phyloP scores from a whole-genome alignment of 2,888 invertebrate species.

The Drosophila imparisetae region DNA sequence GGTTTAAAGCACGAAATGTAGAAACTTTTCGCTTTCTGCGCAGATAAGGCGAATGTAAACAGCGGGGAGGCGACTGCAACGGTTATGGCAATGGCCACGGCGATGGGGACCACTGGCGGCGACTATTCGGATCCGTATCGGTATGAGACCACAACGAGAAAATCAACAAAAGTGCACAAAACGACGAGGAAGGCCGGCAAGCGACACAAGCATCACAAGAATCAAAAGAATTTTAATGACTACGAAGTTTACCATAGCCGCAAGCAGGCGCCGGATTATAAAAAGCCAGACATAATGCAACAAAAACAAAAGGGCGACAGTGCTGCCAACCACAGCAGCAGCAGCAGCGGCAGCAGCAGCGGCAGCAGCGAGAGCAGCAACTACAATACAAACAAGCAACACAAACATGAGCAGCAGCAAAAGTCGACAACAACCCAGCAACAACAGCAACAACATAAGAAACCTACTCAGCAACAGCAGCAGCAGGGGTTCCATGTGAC shows the following conservation, averaged over 20 bases:
- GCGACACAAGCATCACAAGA: slow-evolving; percentile 74
- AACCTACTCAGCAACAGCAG: slow-evolving; percentile 32
- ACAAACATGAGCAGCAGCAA: slow-evolving; percentile 65
- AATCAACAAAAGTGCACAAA: slow-evolving; percentile 74
- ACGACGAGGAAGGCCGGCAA: slow-evolving; percentile 64
- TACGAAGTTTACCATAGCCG: slow-evolving; percentile 74
- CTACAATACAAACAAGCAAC: slow-evolving; percentile 72
- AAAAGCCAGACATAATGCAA: slow-evolving; percentile 64
- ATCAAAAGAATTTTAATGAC: slow-evolving; percentile 79
- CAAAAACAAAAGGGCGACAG: slow-evolving; percentile 43
- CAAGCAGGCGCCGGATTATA: slow-evolving; percentile 68
- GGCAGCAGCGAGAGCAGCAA: slow-evolving; percentile 47
- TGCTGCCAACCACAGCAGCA: slow-evolving; percentile 28
- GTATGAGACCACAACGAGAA: slow-evolving; percentile 74
- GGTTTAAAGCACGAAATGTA: slow-evolving; percentile 40
- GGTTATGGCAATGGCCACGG: not conserved
- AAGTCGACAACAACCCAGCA: slow-evolving; percentile 46
- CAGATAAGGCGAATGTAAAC: slow-evolving; percentile 70
- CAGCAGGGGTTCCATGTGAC: slow-evolving; percentile 35
- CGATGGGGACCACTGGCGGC: slow-evolving; percentile 12
- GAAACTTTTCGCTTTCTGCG: slow-evolving; percentile 53
- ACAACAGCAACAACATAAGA: slow-evolving; percentile 40
- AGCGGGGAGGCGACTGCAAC: slow-evolving; percentile 9
- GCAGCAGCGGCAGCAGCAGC: slow-evolving; percentile 22
- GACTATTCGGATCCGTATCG: slow-evolving; percentile 78